Percentiles rank a stretch among this genome's conserved stretches.
These are phyloP conservation scores for Sylvia atricapilla DNA, from an alignment of 2,113 vertebrate species.

Conservation along the genomic window DNA sequence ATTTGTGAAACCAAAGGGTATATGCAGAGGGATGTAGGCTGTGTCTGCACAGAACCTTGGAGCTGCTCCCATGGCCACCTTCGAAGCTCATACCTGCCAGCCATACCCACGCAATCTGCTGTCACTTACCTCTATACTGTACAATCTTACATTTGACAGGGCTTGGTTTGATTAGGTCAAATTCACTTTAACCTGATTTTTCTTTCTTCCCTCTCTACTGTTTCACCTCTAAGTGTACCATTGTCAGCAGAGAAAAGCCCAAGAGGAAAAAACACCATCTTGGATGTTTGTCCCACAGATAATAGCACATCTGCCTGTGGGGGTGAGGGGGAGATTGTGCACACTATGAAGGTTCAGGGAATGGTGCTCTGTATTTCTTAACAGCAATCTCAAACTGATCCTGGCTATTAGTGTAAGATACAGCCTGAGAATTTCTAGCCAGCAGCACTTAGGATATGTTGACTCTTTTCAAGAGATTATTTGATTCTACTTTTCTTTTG, in stretches of 20 bases:
- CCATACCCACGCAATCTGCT: not conserved
- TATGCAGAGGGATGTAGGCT: not conserved
- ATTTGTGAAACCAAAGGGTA: not conserved
- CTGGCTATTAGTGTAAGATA: not conserved
- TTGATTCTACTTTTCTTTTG: not conserved
- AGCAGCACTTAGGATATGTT: not conserved
- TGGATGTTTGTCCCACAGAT: not conserved
- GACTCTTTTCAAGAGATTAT: not conserved
- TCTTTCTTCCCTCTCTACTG: not conserved
- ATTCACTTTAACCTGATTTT: not conserved
- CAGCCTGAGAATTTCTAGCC: not conserved
- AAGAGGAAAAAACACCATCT: not conserved
- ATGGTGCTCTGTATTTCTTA: not conserved
- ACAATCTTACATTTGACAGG: not conserved
- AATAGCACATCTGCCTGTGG: fast-evolving
- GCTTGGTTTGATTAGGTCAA: not conserved
- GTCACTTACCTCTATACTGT: not conserved
- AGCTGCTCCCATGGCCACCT: not conserved
- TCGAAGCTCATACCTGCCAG: not conserved
- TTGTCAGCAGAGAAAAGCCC: not conserved
- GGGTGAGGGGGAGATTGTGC: not conserved
- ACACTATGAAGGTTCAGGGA: not conserved
- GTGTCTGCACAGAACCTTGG: not conserved
- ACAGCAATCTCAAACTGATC: not conserved
- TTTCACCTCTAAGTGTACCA: not conserved